These are phyloP conservation scores for Coregonus suidteri DNA, from an alignment of 2,797 vertebrate species.

Conservation along the genomic window DNA sequence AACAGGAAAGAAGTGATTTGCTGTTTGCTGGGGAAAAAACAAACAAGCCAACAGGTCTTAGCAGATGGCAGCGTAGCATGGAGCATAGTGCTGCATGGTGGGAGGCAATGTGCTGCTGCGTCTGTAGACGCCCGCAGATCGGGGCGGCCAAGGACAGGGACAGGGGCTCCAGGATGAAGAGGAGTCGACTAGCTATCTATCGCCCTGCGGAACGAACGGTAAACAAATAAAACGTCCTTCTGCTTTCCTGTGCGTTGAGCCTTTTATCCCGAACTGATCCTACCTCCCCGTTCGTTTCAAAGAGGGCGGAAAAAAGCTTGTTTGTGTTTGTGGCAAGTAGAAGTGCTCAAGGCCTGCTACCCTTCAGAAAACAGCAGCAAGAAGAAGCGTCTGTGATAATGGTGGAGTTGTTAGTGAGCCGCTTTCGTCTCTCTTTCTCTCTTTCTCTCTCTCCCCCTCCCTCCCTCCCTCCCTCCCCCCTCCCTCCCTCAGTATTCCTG, in stretches of 20 bases:
- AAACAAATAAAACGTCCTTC: constrained; percentile 78
- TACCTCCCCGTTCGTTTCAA: constrained; percentile 71
- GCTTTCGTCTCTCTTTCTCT: constrained; percentile 56
- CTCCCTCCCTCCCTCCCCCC: constrained; percentile 44
- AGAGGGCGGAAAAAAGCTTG: constrained; percentile 48
- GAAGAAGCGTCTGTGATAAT: constrained; percentile 67
- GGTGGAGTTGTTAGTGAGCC: constrained; percentile 60
- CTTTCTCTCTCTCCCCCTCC: constrained; percentile 33
- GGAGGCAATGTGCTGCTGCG: constrained; percentile 19
- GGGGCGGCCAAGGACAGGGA: constrained; percentile 45
- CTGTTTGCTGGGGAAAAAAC: constrained; percentile 99
- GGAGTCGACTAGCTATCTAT: constrained; percentile 62
- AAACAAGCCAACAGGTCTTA: constrained; percentile 98
- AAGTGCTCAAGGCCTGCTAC: constrained; percentile 68
- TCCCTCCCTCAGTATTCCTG: constrained; percentile 62
- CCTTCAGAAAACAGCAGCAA: constrained; percentile 66
- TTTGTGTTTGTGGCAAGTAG: constrained; percentile 73
- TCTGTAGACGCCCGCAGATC: neutral
- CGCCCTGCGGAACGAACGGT: constrained; percentile 69
- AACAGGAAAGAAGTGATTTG: constrained; percentile 97
- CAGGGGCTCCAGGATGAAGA: constrained; percentile 73
- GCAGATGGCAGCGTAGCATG: constrained; percentile 94
- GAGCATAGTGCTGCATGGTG: constrained; percentile 68
- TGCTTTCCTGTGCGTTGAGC: constrained; percentile 71
- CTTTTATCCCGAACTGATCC: constrained; percentile 71